These are phyloP conservation scores for Nebria salina DNA, from an alignment of 2,888 invertebrate species.

Conservation along the genomic window DNA sequence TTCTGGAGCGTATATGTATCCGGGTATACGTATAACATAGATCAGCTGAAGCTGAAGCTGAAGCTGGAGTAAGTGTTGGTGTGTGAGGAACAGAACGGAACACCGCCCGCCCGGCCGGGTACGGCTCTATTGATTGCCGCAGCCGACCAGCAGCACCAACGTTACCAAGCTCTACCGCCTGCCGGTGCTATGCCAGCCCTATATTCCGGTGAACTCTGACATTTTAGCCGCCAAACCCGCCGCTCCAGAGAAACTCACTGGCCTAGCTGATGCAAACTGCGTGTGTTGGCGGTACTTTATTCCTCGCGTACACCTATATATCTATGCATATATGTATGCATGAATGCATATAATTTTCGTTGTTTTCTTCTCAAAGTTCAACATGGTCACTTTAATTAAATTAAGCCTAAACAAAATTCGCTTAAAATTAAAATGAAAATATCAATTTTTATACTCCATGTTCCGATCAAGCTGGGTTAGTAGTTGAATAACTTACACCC, in stretches of 20 bases:
- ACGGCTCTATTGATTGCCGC: conserved; percentile 1
- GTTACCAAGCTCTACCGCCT: background rate
- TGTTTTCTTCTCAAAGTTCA: no score
- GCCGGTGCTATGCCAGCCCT: background rate
- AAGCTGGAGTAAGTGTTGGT: background rate
- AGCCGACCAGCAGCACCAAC: background rate
- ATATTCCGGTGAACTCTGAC: conserved; percentile 1
- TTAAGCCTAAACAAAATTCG: no score
- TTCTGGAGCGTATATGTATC: no score
- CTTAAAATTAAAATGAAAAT: no score
- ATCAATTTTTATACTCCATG: background rate
- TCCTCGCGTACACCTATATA: background rate
- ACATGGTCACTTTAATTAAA: no score
- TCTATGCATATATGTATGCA: no score
- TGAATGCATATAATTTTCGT: no score
- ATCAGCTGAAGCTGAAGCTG: background rate
- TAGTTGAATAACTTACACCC: background rate
- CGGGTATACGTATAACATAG: background rate
- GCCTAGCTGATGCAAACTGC: background rate
- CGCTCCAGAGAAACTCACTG: background rate
- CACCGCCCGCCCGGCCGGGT: background rate
- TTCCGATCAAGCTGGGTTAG: background rate
- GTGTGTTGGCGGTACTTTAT: background rate
- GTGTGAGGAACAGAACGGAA: background rate
- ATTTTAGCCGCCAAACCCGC: background rate